Conservation (phyloP, 64 coral and sea anemone species). For the Montipora sp. region DNA sequence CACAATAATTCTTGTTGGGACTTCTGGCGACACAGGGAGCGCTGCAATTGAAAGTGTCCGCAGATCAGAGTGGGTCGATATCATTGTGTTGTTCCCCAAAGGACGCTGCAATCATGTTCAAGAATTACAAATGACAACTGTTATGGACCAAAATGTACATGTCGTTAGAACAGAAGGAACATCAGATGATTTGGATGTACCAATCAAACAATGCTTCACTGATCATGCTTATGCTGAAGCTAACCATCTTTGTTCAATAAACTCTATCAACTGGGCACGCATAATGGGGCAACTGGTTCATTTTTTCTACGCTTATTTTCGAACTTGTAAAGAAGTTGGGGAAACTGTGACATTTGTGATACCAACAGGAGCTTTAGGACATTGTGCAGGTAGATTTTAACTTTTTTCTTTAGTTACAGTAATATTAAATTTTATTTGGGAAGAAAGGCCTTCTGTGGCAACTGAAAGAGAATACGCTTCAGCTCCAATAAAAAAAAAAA, state of each 20-base stretch:
- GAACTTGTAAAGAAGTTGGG: constrained; percentile 73
- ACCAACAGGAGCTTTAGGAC: constrained; percentile 90
- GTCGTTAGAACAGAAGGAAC: constrained; percentile 77
- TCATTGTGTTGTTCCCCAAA: constrained; percentile 91
- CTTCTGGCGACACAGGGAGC: constrained; percentile 96
- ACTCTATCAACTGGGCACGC: constrained; percentile 86
- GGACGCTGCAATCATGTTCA: constrained; percentile 78
- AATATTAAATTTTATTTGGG: no score
- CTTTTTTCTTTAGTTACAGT: background rate
- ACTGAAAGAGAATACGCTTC: no score
- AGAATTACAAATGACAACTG: constrained; percentile 96
- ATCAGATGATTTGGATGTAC: constrained; percentile 84
- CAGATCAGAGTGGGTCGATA: constrained; percentile 64
- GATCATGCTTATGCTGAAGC: constrained; percentile 33
- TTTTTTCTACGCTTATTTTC: constrained; percentile 93
- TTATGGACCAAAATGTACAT: constrained; percentile 82
- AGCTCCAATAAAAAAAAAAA: no score
- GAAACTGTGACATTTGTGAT: constrained; percentile 76
- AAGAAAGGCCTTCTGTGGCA: no score
- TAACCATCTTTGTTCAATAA: constrained; percentile 81
- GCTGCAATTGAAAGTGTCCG: constrained; percentile 92
- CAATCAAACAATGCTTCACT: constrained; percentile 67
- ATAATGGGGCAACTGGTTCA: constrained; percentile 87
- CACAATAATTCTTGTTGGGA: constrained; percentile 72
- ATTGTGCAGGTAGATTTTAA: constrained; percentile 78